phyloP scores from a whole-genome alignment of 1,140 invertebrate species.

The Acromyrmex echinatior region DNA sequence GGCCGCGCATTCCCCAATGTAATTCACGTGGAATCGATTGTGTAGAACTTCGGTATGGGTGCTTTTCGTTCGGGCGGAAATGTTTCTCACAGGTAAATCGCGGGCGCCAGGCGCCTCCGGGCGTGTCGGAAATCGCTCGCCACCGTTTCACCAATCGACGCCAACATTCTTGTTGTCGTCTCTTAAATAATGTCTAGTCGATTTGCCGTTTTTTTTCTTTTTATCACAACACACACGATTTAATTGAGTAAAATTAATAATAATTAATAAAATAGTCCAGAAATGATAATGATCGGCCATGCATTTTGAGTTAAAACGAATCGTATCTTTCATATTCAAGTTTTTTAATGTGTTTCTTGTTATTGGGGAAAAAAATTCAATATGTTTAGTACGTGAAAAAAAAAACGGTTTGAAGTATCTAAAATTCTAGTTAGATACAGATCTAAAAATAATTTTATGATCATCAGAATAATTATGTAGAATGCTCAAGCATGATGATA shows the following conservation, averaged over 20 bases:
- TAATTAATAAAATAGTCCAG: not conserved
- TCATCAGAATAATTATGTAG: too few species aligned
- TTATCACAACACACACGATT: not conserved
- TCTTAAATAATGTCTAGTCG: slow-evolving; percentile 24
- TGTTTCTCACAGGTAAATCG: slow-evolving; percentile 75
- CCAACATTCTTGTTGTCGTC: slow-evolving; percentile 35
- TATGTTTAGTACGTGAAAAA: not conserved
- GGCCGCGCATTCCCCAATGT: slow-evolving; percentile 71
- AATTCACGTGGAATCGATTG: slow-evolving; percentile 76
- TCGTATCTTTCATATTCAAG: not conserved
- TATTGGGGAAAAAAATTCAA: not conserved
- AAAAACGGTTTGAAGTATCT: too few species aligned
- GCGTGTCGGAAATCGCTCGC: slow-evolving; percentile 42
- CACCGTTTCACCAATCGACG: slow-evolving; percentile 60
- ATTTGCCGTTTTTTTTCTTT: not conserved
- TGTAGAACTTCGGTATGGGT: slow-evolving; percentile 33
- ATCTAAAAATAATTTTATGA: too few species aligned
- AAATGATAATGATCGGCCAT: not conserved
- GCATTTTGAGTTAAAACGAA: not conserved
- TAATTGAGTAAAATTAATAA: not conserved
- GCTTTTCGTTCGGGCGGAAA: slow-evolving; percentile 70
- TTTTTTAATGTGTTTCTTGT: not conserved
- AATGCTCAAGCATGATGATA: too few species aligned
- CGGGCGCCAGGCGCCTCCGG: slow-evolving; percentile 70
- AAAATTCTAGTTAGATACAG: too few species aligned